Percentiles rank a stretch among this genome's conserved stretches.
phyloP scores from a whole-genome alignment of 2,888 invertebrate genomes.

The Lasiommata megera region DNA sequence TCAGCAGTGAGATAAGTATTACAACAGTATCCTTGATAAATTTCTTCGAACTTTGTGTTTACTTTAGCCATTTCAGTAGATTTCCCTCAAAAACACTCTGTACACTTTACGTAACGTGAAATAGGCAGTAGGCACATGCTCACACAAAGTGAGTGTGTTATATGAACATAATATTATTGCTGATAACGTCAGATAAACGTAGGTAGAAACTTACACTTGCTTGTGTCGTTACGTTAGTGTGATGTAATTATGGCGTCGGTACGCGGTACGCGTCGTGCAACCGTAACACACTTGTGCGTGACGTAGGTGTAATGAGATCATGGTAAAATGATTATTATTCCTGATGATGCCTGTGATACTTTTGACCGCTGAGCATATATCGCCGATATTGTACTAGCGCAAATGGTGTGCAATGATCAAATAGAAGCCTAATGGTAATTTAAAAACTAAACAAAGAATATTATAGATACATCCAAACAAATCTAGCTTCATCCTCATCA shows the following conservation, averaged over 20 bases:
- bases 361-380: background rate
- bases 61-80: slow-evolving; percentile 2
- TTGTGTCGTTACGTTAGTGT: slow-evolving; percentile 5
- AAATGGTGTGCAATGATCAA: too few species aligned
- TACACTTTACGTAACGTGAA: slow-evolving; percentile 6
- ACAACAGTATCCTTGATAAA: too few species aligned
- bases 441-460: too few species aligned
- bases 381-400: too few species aligned
- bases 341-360: background rate
- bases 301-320: slow-evolving; percentile 2
- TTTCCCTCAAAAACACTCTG: slow-evolving; percentile 1
- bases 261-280: background rate
- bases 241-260: background rate
- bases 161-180: slow-evolving; percentile 4
- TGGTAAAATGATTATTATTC: background rate
- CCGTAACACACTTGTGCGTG: background rate
- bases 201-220: slow-evolving; percentile 4
- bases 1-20: too few species aligned
- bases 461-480: too few species aligned
- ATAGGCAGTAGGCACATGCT: background rate
- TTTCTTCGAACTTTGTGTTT: background rate
- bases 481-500: too few species aligned
- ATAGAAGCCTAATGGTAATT: too few species aligned
- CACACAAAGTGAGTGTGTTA: slow-evolving; percentile 1
- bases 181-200: slow-evolving; percentile 10